Base-by-base conservation (phyloP, 2,888 invertebrate genomes). In the Rhaphigaster nebulosa region DNA sequence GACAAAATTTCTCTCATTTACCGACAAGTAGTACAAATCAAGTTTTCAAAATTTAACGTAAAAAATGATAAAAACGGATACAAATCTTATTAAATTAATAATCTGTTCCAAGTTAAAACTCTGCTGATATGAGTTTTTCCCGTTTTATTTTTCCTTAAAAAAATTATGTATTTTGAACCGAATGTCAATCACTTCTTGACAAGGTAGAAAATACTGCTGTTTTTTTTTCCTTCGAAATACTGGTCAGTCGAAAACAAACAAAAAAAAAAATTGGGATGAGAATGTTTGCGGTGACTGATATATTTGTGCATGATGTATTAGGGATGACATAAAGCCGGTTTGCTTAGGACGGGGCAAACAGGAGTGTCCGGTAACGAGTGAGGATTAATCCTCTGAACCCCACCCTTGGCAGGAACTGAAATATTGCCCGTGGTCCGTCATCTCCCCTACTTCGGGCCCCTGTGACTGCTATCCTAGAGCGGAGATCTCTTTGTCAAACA, bases 331-430 rank as follows among this genome's bases (percentile, higher is more conserved):
- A 20, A 38, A 76, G 70, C 70, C 70, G 84, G 84, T 84, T 84
- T 84, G 84, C 45, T 84, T 84, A 84, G 84, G 84, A 84, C 84
- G 84, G 45, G 84, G 45, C 84, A 50, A 84, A 50, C 84, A 84
- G 45, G 45, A 84, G 84, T 84, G 84, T 84, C 84, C 45, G 84
- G 45, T 84, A 84, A 84, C 84, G 84, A 84, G 84, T 84, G 84
- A 26, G 84, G 45, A 84, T 84, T 84, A 84, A 84, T 84, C 15
- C n/a, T 10, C 84, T 41, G 23, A 2, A 26, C 41, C n/a, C 26
- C 41, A 41, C 26, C 45, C 45, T 76, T 38, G 70, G 70, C 38
- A 76, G 29, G 34, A 20, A 8, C 23, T 76, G 23, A 76, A 76
- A 76, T 76, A 76, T 76, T 38, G 70, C 70, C 70, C 20, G 38